Conservation (phyloP, 2,797 vertebrate genomes). For the Chiroxiphia lanceolata region DNA sequence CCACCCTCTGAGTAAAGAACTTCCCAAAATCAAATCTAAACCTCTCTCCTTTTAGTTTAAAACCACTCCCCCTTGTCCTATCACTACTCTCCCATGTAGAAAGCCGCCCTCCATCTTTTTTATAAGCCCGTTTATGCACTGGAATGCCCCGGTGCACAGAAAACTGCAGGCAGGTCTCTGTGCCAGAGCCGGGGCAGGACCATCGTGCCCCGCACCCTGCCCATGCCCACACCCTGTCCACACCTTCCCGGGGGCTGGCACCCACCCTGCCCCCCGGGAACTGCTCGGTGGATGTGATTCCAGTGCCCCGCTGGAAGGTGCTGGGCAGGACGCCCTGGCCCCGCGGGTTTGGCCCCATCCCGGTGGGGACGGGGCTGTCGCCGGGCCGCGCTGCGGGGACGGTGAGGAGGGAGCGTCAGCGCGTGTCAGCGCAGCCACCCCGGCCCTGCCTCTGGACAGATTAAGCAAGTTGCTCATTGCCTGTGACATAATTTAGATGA, state of each 20-base stretch:
- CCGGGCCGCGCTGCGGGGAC: slow-evolving; percentile 62
- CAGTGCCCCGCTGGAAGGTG: fast-evolving
- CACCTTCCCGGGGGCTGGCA: too few relatives aligned
- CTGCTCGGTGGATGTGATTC: fast-evolving
- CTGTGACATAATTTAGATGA: slow-evolving; percentile 89
- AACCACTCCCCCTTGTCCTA: neutral
- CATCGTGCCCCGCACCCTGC: fast-evolving
- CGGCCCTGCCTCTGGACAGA: slow-evolving; percentile 76
- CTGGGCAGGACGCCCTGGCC: neutral
- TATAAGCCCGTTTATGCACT: fast-evolving
- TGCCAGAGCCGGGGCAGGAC: neutral
- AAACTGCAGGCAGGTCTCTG: neutral
- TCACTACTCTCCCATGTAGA: neutral
- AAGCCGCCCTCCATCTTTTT: neutral
- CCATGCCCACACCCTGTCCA: neutral
- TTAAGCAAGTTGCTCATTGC: slow-evolving; percentile 81
- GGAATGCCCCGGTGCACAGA: neutral
- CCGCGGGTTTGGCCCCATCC: neutral
- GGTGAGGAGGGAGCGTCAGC: slow-evolving; percentile 70
- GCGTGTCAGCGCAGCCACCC: slow-evolving; percentile 74
- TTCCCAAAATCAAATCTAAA: neutral
- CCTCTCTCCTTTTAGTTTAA: neutral
- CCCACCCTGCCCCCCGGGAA: neutral
- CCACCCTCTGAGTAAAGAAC: neutral
- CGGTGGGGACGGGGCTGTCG: neutral